Base-by-base conservation (phyloP, 2,113 vertebrate species). In the Rhinogobius similis region DNA sequence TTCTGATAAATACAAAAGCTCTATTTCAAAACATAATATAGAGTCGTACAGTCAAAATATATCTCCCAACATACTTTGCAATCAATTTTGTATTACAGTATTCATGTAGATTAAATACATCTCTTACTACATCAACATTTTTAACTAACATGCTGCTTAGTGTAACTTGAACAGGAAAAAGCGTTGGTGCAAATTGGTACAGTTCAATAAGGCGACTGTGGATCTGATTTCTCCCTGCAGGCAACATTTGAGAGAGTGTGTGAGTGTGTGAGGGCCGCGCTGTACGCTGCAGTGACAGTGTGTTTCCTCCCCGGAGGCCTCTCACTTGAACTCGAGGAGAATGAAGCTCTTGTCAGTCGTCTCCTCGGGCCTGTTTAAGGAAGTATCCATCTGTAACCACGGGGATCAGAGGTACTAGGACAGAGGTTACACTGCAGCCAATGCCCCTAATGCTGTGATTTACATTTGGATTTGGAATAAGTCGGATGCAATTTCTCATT, bases 261-360 rank as follows among this genome's bases (percentile, higher is more conserved):
- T 52, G 55, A 68, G 72, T 72, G 70, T 59, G 72, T 36, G 72
- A 32, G 65, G 41, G 56, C 48, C 50, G 66, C 72, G 79, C 81
- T 77, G 85, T 82, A 20, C 68, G 70, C 73, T 63, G 26, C 24
- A 73, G 75, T 76, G 71, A 78, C 77, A 75, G 76, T 81, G 77
- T 83, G 83, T 87, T 88, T 89, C 86, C 77, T 86, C 86, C 83
- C 86, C 74, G 1, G 78, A 84, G 86, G 83, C 86, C 81, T 84
- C 82, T 83, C 85, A 86, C 84, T 90, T 87, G 81, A 83, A 80
- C 86, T 82, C 70, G 38, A 76, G 86, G 86, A 90, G 84, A 90
- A 86, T 86, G 86, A 88, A 73, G 76, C 76, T 79, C 87, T 79
- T 73, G 85, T 90, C 90, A 88, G 73, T 91, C 87, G 79, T 84